Evolutionary conservation across 2,797 vertebrate species (phyloP).

Genomic region (Darevskia nairensis): DNA sequence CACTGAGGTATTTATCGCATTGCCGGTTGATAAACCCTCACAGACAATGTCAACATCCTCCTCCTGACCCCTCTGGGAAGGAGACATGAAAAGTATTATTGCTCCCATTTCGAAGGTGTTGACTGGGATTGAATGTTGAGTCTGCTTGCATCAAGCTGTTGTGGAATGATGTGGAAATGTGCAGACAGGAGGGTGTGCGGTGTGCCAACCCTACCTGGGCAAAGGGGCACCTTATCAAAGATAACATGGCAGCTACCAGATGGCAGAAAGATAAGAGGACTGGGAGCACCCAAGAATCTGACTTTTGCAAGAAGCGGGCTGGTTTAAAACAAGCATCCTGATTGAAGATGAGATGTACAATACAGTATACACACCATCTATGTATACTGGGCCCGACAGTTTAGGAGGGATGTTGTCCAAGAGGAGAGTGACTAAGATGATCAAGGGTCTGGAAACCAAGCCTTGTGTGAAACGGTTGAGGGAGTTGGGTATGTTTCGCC

Average conservation of each 20-base stretch:
- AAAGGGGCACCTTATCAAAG: background rate
- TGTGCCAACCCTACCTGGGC: background rate
- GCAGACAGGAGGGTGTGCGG: background rate
- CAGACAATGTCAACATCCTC: conserved; percentile 16
- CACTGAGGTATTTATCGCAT: conserved; percentile 17
- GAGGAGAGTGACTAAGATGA: no score
- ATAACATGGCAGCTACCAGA: background rate
- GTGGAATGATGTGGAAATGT: background rate
- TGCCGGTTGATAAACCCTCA: conserved; percentile 8
- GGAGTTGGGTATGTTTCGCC: no score
- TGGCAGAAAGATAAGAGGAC: no score
- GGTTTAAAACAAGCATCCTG: no score
- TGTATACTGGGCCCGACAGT: no score
- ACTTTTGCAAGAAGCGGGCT: background rate
- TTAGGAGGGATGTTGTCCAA: no score
- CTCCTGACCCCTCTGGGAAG: conserved; percentile 27
- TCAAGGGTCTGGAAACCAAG: no score
- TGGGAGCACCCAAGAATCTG: background rate
- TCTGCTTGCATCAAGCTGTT: background rate
- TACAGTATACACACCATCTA: no score
- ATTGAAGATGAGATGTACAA: no score
- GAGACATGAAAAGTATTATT: conserved; percentile 3
- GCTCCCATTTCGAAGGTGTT: conserved; percentile 24
- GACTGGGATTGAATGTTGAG: background rate
- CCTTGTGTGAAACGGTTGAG: no score